These are phyloP conservation scores for Delphinapterus leucas DNA, from an alignment of 2,113 vertebrate genomes.

Conservation along the genomic window DNA sequence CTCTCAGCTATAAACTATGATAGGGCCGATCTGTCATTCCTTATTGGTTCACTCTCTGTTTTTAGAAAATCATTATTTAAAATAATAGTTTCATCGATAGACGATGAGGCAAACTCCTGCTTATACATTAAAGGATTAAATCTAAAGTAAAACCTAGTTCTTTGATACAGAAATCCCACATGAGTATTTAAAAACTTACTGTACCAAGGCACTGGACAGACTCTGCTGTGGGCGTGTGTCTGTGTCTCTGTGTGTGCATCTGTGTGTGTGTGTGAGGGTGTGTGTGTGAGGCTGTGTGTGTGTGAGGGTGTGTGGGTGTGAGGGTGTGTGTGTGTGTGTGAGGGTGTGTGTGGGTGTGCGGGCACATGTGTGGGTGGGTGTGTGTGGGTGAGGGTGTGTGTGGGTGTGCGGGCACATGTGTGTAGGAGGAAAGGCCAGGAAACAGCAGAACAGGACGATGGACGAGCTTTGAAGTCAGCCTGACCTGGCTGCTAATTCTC, in stretches of 20 bases:
- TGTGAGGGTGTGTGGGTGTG: not conserved
- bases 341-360: too few species aligned
- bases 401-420: not conserved
- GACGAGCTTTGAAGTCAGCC: not conserved
- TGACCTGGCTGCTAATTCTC: not conserved
- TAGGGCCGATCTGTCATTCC: not conserved
- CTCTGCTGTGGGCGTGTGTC: not conserved
- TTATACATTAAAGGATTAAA: not conserved
- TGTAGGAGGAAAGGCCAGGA: not conserved
- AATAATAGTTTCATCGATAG: not conserved
- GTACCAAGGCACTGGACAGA: not conserved
- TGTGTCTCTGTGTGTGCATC: not conserved
- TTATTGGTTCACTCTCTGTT: not conserved
- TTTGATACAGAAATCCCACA: not conserved
- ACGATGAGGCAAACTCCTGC: not conserved
- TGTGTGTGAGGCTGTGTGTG: not conserved
- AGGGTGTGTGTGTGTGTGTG: not conserved
- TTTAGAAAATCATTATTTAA: not conserved
- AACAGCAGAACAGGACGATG: not conserved
- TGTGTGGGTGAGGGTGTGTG: not conserved
- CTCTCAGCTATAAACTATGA: not conserved
- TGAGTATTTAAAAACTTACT: not conserved
- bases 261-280: not conserved
- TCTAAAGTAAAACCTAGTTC: not conserved
- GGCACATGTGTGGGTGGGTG: not conserved